phyloP scores from a whole-genome alignment of 2,888 invertebrate genomes.

The Halictus ligatus region DNA sequence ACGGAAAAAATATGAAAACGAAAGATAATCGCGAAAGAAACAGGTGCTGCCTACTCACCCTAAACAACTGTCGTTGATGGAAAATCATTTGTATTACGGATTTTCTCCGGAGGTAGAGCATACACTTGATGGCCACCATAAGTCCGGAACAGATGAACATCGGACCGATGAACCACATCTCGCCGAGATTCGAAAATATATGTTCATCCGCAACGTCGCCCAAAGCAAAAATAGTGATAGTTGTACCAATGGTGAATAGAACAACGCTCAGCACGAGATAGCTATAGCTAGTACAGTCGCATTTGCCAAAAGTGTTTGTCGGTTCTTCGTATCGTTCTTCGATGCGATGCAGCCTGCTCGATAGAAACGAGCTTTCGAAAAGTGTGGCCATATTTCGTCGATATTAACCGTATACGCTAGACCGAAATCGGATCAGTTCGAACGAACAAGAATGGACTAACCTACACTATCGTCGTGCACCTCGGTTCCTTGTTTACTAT shows the following conservation, averaged over 20 bases:
- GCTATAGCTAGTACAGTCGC: conserved; percentile 89
- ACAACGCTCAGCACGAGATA: conserved; percentile 88
- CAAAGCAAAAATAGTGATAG: conserved; percentile 88
- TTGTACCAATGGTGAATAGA: conserved; percentile 87
- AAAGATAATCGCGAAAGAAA: conserved; percentile 10
- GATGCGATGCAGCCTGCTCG: conserved; percentile 87
- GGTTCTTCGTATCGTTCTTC: conserved; percentile 87
- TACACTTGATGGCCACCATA: conserved; percentile 89
- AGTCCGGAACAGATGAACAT: conserved; percentile 89
- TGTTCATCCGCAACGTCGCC: conserved; percentile 87
- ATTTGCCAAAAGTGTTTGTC: conserved; percentile 86
- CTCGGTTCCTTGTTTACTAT: conserved; percentile 21
- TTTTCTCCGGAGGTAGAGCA: conserved; percentile 88
- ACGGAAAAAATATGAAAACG: background rate
- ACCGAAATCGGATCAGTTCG: conserved; percentile 30
- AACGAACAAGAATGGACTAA: conserved; percentile 42
- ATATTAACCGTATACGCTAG: conserved; percentile 40
- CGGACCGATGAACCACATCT: conserved; percentile 89
- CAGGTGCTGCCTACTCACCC: conserved; percentile 83
- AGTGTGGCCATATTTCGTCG: conserved; percentile 87
- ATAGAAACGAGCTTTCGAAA: conserved; percentile 87
- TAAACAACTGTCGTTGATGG: conserved; percentile 87
- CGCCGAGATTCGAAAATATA: conserved; percentile 87
- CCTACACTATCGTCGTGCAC: conserved; percentile 28
- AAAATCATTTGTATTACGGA: conserved; percentile 88